Conservation (phyloP, 2,797 vertebrate genomes). For the Tympanoctomys barrerae region DNA sequence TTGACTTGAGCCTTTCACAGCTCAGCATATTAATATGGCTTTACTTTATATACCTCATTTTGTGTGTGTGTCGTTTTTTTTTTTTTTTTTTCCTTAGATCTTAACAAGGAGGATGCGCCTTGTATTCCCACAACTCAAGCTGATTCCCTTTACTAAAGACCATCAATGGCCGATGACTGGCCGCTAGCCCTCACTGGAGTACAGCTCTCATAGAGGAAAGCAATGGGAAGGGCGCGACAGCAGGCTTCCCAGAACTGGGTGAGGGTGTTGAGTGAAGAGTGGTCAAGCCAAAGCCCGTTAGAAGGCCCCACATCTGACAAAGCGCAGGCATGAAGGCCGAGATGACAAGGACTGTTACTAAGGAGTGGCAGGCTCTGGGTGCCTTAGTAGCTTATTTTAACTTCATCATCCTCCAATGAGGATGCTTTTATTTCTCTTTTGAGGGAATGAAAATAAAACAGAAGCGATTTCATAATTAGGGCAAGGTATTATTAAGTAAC, state of each 20-base stretch:
- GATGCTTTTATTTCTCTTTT: background rate
- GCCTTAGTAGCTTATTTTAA: background rate
- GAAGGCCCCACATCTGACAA: background rate
- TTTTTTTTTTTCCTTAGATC: background rate
- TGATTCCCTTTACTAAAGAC: background rate
- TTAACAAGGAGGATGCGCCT: background rate
- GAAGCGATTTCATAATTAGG: background rate
- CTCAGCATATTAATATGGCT: too few species aligned
- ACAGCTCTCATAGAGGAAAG: background rate
- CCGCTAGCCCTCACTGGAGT: background rate
- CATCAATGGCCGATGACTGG: background rate
- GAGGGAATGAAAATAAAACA: conserved; percentile 3
- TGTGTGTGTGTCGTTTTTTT: too few species aligned
- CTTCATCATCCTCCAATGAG: background rate
- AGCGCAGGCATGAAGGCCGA: background rate
- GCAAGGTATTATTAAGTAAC: background rate
- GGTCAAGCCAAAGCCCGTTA: background rate
- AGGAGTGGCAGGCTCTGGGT: background rate
- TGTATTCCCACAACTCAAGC: background rate
- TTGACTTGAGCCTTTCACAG: too few species aligned
- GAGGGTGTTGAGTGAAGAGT: background rate
- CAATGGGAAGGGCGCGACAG: background rate
- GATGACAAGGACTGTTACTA: too few species aligned
- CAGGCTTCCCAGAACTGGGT: background rate
- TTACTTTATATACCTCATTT: too few species aligned